These are phyloP conservation scores for Nineta flava DNA, from an alignment of 2,888 invertebrate genomes.

Conservation along the genomic window DNA sequence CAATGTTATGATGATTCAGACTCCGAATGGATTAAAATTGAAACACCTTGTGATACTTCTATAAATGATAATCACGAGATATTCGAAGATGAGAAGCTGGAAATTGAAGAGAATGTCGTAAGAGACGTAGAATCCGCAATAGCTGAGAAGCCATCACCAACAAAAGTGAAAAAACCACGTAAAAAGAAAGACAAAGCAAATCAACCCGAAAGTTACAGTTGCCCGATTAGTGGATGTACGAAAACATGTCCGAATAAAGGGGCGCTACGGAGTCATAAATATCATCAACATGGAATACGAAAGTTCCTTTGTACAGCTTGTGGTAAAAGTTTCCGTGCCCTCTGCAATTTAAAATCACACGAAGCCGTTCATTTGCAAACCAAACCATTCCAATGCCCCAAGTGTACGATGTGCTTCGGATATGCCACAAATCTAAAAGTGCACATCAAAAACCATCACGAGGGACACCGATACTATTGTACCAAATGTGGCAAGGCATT, in stretches of 20 bases:
- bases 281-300: conserved; percentile 3
- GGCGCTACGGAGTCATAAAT: conserved; percentile 10
- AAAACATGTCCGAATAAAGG: conserved; percentile 10
- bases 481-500: conserved; percentile 19
- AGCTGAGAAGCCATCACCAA: background rate
- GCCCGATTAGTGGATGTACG: too few species aligned
- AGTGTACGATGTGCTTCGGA: conserved; percentile 19
- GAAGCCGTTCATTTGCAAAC: too few species aligned
- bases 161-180: background rate
- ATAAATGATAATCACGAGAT: too few species aligned
- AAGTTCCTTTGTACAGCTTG: conserved; percentile 20
- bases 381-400: conserved; percentile 17
- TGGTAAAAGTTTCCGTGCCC: conserved; percentile 19
- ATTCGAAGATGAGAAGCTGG: too few species aligned
- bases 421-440: conserved; percentile 19
- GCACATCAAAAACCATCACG: conserved; percentile 20
- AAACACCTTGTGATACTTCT: too few species aligned
- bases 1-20: too few species aligned
- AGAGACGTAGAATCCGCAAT: too few species aligned
- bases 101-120: too few species aligned
- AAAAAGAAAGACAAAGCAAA: too few species aligned
- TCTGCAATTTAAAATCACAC: too few species aligned
- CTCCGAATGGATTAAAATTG: too few species aligned
- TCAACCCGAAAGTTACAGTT: too few species aligned
- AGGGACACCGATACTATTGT: conserved; percentile 19